Percentiles rank a stretch among this genome's conserved stretches.
Conservation (phyloP, 2,113 vertebrate genomes). For the Motacilla alba region DNA sequence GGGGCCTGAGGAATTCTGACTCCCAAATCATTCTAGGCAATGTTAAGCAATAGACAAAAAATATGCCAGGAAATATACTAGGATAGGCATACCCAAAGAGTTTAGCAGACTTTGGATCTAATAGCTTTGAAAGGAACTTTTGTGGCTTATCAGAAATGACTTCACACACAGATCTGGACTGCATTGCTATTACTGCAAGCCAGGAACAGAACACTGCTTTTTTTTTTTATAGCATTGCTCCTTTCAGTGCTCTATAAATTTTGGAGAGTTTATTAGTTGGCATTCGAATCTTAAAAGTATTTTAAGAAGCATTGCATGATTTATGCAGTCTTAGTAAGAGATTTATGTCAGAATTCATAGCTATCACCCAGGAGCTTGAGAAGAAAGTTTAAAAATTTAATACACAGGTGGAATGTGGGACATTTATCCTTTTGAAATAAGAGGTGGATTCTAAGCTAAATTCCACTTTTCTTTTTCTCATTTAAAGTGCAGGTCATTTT, state of each 20-base stretch:
- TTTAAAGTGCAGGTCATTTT: background rate
- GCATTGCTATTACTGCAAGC: background rate
- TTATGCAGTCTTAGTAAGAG: background rate
- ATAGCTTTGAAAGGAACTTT: background rate
- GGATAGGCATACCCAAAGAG: background rate
- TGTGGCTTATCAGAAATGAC: background rate
- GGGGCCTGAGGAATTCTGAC: background rate
- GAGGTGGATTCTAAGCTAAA: background rate
- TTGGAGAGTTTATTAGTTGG: background rate
- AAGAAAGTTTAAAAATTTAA: background rate
- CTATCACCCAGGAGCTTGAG: background rate
- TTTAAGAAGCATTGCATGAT: background rate
- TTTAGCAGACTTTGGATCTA: background rate
- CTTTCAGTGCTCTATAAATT: background rate
- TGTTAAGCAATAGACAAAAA: background rate
- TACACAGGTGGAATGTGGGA: background rate
- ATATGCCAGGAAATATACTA: background rate
- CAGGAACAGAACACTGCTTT: background rate
- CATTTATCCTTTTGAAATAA: background rate
- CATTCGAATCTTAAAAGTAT: background rate
- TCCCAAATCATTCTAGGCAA: background rate
- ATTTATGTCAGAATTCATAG: background rate
- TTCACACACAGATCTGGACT: background rate
- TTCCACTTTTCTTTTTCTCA: background rate
- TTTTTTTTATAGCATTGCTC: background rate